These are phyloP conservation scores for Xestia ashworthii DNA, from an alignment of 2,888 invertebrate genomes.

Conservation along the genomic window DNA sequence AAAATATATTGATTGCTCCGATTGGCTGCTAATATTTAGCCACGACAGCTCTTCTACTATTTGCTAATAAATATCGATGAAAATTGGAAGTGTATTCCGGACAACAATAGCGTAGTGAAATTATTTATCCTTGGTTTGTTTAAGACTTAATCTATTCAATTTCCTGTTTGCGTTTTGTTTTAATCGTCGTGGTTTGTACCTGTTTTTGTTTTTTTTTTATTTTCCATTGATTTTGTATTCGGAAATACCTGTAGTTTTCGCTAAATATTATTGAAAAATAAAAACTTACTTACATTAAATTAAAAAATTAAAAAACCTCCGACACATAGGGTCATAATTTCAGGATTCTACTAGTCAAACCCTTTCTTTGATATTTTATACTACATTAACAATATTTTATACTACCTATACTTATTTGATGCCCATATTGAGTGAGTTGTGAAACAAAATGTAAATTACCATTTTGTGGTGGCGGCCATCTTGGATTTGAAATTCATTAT, in stretches of 20 bases:
- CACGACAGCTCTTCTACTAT: not conserved
- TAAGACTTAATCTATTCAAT: not conserved
- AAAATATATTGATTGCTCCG: no score
- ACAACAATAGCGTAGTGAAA: not conserved
- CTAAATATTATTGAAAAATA: not conserved
- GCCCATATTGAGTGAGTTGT: no score
- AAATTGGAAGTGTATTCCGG: not conserved
- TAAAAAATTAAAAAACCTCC: no score
- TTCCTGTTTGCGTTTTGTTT: conserved; percentile 15
- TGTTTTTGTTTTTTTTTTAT: conserved; percentile 14
- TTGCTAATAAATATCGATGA: not conserved
- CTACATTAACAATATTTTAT: no score
- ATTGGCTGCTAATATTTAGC: no score
- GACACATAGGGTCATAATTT: no score
- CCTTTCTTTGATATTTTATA: no score
- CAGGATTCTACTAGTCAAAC: no score
- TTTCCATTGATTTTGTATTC: not conserved
- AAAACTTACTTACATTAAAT: not conserved
- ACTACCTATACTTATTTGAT: no score
- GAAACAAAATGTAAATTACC: no score
- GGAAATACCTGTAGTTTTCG: not conserved
- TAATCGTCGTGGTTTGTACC: not conserved
- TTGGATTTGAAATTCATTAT: no score
- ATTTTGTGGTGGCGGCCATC: no score
- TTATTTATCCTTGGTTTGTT: not conserved